Percentiles rank a stretch among this genome's conserved stretches.
Evolutionary conservation across 2,888 invertebrate genomes (phyloP).

Genomic region (Xanthorhoe spadicearia): DNA sequence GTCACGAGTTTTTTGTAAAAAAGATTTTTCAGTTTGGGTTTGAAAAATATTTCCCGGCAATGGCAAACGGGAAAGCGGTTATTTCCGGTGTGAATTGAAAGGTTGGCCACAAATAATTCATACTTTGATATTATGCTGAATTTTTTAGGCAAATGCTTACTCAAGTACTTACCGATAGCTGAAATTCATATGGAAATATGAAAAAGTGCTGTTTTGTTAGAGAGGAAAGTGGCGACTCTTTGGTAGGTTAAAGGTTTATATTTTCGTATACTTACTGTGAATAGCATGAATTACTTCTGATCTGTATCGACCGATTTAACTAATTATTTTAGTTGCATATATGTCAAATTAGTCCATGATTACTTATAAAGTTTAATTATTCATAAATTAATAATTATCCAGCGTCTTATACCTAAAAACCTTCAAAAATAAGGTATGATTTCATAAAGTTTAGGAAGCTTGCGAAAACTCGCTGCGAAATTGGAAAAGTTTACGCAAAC

Average conservation of each 20-base stretch:
- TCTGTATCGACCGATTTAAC: too few relatives aligned
- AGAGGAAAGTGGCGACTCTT: not conserved
- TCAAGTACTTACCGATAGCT: not conserved
- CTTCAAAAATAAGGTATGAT: slow-evolving; percentile 3
- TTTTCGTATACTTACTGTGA: not conserved
- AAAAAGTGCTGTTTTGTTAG: not conserved
- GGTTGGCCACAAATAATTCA: slow-evolving; percentile 22
- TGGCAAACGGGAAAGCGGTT: slow-evolving; percentile 11
- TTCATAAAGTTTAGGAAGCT: slow-evolving; percentile 14
- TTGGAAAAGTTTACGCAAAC: slow-evolving; percentile 33
- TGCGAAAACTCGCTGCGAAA: slow-evolving; percentile 27
- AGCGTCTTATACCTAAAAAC: not conserved
- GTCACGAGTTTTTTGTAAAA: not conserved
- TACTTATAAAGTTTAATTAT: too few relatives aligned
- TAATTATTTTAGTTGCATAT: too few relatives aligned
- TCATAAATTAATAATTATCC: too few relatives aligned
- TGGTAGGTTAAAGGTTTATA: not conserved
- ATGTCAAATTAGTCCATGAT: too few relatives aligned
- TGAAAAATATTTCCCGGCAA: slow-evolving; percentile 14
- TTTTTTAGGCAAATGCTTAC: not conserved
- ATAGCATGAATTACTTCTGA: too few relatives aligned
- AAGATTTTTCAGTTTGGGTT: slow-evolving; percentile 5
- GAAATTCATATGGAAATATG: slow-evolving; percentile 16
- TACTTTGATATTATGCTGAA: slow-evolving; percentile 16
- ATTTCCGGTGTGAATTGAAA: slow-evolving; percentile 26